phyloP scores from a whole-genome alignment of 2,888 invertebrate genomes.

The Diadegma fenestrale region DNA sequence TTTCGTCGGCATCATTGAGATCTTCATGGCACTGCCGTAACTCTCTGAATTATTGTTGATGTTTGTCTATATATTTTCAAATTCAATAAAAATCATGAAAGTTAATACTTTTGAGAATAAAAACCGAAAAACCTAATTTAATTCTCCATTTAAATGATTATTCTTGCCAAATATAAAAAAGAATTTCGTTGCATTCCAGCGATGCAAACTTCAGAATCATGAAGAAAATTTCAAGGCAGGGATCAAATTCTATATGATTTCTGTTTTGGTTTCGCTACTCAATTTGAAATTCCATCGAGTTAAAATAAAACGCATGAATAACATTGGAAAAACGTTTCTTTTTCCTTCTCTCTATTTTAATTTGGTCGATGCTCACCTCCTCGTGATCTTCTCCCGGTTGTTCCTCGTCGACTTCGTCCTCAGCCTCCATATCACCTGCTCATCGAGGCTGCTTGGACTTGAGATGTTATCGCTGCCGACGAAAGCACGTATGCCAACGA shows the following conservation, averaged over 20 bases:
- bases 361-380: conserved; percentile 71
- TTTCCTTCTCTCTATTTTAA: background rate
- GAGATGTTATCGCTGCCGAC: conserved; percentile 62
- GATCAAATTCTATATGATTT: background rate
- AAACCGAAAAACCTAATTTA: too few species aligned
- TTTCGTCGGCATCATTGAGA: conserved; percentile 79
- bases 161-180: too few species aligned
- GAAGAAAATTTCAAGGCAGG: background rate
- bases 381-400: conserved; percentile 78
- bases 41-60: conserved; percentile 79
- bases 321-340: background rate
- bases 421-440: conserved; percentile 83
- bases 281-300: too few species aligned
- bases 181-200: too few species aligned
- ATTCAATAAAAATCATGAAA: background rate
- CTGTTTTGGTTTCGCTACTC: too few species aligned
- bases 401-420: conserved; percentile 83
- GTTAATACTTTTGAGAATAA: background rate
- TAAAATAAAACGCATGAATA: background rate
- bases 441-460: conserved; percentile 63
- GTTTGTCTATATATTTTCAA: conserved; percentile 75
- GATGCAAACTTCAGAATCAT: too few species aligned
- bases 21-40: conserved; percentile 80
- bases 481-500: conserved; percentile 54
- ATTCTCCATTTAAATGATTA: too few species aligned